Evolutionary conservation across 2,888 invertebrate genomes (phyloP).

Genomic region (Osmoderma eremita): DNA sequence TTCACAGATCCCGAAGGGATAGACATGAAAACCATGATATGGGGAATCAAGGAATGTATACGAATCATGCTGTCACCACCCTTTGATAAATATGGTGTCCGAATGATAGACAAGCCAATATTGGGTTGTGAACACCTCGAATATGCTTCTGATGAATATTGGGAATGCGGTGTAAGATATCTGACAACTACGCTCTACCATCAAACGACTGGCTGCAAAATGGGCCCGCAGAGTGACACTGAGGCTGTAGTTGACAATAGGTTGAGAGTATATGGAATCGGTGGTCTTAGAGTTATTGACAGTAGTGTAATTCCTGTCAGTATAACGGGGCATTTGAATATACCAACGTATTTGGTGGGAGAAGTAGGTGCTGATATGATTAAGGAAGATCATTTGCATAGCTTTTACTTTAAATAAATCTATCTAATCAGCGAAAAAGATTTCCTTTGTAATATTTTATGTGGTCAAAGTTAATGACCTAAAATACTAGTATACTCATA

Average conservation of each 20-base stretch:
- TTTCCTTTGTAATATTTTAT: too few species aligned
- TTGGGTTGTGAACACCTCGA: conserved; percentile 64
- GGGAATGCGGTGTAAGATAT: conserved; percentile 66
- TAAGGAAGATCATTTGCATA: conserved; percentile 53
- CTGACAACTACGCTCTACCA: conserved; percentile 65
- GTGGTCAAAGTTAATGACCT: too few species aligned
- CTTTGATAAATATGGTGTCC: conserved; percentile 14
- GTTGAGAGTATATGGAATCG: conserved; percentile 69
- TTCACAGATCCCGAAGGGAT: conserved; percentile 67
- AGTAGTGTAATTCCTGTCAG: conserved; percentile 75
- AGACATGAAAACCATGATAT: conserved; percentile 72
- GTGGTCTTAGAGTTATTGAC: conserved; percentile 72
- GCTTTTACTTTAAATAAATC: too few species aligned
- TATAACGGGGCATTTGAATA: conserved; percentile 73
- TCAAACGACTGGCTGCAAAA: conserved; percentile 67
- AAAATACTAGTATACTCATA: too few species aligned
- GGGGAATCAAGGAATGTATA: conserved; percentile 63
- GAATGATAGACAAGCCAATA: conserved; percentile 63
- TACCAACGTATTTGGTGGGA: conserved; percentile 76
- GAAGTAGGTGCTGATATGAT: conserved; percentile 67
- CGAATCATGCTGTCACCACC: not conserved
- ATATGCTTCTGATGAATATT: conserved; percentile 64
- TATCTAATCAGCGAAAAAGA: too few species aligned
- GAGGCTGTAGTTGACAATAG: conserved; percentile 44
- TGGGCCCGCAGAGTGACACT: conserved; percentile 65